Evolutionary conservation across 2,797 vertebrate species (phyloP).

Genomic region (Poliocrania exsul): DNA sequence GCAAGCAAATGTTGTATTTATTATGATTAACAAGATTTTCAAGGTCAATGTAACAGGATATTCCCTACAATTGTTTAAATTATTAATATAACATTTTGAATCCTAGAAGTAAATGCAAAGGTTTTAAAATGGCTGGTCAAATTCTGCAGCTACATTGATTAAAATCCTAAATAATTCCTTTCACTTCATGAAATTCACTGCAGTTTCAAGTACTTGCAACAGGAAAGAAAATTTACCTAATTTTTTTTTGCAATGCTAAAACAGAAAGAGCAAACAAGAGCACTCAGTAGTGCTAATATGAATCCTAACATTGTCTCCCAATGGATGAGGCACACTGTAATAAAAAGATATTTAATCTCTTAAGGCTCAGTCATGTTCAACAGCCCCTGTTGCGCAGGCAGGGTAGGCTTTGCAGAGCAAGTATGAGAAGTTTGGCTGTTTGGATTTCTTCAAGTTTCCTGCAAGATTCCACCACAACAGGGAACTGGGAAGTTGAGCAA

Average conservation of each 20-base stretch:
- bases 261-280: neutral
- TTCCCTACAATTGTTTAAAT: neutral
- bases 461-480: neutral
- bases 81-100: neutral
- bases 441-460: neutral
- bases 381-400: neutral
- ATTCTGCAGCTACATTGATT: neutral
- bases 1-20: slow-evolving; percentile 25
- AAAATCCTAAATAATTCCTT: neutral
- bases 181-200: neutral
- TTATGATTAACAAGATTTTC: neutral
- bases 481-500: neutral
- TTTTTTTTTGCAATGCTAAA: neutral
- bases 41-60: neutral
- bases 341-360: neutral
- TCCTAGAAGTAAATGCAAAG: neutral
- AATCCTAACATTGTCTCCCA: neutral
- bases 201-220: neutral
- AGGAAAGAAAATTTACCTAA: neutral
- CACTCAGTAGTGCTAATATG: neutral
- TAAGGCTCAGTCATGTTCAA: neutral
- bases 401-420: neutral
- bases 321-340: neutral
- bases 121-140: neutral
- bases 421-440: neutral